Conservation (phyloP, 2,113 vertebrate genomes). For the Rhinopomastus cyanomelas region DNA sequence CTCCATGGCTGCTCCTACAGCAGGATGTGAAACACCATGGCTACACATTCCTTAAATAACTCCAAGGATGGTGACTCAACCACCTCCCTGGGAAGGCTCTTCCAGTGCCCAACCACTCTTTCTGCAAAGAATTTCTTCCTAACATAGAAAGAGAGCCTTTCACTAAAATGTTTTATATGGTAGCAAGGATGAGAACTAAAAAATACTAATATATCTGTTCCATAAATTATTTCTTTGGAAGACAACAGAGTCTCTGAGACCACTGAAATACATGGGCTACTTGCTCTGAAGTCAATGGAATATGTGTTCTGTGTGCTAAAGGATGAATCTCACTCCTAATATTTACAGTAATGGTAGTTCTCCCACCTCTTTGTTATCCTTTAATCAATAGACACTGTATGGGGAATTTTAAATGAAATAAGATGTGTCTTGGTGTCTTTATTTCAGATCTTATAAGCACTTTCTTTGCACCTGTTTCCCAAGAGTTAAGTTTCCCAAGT, state of each 20-base stretch:
- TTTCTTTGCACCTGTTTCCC: neutral
- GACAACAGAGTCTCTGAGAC: neutral
- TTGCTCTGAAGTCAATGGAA: fast-evolving
- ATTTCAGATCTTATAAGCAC: neutral
- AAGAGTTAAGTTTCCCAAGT: too few species aligned
- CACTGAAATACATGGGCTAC: neutral
- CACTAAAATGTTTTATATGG: neutral
- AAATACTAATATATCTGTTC: neutral
- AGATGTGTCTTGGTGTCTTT: neutral
- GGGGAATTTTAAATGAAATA: neutral
- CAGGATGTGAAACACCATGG: too few species aligned
- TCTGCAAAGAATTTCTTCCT: too few species aligned
- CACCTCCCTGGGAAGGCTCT: too few species aligned
- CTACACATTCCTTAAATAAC: too few species aligned
- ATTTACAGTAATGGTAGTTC: neutral
- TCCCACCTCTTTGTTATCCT: neutral
- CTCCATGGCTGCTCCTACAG: too few species aligned
- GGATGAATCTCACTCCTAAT: neutral
- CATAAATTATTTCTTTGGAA: neutral
- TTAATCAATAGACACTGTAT: neutral
- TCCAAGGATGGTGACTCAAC: too few species aligned
- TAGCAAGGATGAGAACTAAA: neutral
- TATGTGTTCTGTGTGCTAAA: neutral
- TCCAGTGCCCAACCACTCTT: too few species aligned
- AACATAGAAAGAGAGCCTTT: neutral